These are phyloP conservation scores for Aulostomus chinensis DNA, from an alignment of 2,797 vertebrate genomes.

Conservation along the genomic window DNA sequence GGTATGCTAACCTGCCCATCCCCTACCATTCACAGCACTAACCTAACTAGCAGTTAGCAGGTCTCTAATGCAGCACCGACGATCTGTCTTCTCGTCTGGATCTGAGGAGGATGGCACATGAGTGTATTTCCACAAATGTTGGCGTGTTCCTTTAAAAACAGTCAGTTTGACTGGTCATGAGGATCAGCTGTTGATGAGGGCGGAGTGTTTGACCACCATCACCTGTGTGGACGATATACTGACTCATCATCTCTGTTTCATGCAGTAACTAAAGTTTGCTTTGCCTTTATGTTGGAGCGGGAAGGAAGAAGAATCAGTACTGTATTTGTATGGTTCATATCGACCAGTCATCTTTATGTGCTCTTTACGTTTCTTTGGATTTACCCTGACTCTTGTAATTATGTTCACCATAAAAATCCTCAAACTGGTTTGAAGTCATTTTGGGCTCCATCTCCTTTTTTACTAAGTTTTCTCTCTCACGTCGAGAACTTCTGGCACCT, in stretches of 20 bases:
- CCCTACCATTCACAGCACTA: no score
- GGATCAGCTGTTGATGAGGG: constrained; percentile 13
- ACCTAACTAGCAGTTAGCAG: no score
- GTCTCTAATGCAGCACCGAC: no score
- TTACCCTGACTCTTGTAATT: constrained; percentile 35
- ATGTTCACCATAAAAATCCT: constrained; percentile 19
- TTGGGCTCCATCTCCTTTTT: neutral
- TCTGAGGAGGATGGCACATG: no score
- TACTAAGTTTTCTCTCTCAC: constrained; percentile 4
- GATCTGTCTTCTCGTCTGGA: no score
- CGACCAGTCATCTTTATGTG: constrained; percentile 27
- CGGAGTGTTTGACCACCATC: constrained; percentile 17
- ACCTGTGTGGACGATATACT: constrained; percentile 12
- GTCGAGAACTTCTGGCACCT: constrained; percentile 24
- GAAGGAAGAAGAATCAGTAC: constrained; percentile 18
- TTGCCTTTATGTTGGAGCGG: constrained; percentile 42
- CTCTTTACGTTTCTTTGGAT: constrained; percentile 30
- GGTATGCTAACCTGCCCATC: no score
- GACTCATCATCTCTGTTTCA: constrained; percentile 31
- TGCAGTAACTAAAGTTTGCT: constrained; percentile 63
- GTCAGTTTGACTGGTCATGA: neutral
- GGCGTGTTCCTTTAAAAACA: no score
- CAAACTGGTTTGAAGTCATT: constrained; percentile 24
- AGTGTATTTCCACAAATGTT: no score
- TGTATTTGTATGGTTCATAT: constrained; percentile 47